Evolutionary conservation across 2,888 invertebrate genomes (phyloP).

Genomic region (Osmoderma eremita): DNA sequence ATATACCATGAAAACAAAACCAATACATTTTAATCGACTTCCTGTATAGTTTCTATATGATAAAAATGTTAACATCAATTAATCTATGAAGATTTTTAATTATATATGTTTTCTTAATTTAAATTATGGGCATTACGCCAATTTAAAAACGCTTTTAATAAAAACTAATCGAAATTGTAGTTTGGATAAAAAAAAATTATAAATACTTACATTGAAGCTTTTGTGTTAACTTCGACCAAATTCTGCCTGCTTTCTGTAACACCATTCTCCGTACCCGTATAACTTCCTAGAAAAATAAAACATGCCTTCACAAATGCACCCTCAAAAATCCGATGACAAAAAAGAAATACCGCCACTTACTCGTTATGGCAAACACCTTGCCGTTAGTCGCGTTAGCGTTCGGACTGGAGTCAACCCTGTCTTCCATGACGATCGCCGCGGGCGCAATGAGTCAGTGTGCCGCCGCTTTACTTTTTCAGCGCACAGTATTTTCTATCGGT

Average conservation of each 20-base stretch:
- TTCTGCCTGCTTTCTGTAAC: slow-evolving; percentile 46
- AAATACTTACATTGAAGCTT: slow-evolving; percentile 64
- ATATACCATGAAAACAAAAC: too few species aligned
- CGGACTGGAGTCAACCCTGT: slow-evolving; percentile 21
- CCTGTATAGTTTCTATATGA: too few species aligned
- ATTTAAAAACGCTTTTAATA: not conserved
- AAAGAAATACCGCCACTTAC: slow-evolving; percentile 36
- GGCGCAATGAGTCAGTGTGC: not conserved
- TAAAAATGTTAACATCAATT: too few species aligned
- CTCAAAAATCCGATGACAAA: not conserved
- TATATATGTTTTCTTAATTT: too few species aligned
- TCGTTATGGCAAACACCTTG: slow-evolving; percentile 39
- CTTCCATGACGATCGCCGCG: slow-evolving; percentile 19
- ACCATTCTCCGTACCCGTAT: slow-evolving; percentile 30
- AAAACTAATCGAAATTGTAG: slow-evolving; percentile 9
- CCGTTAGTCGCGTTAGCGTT: slow-evolving; percentile 33
- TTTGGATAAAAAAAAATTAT: slow-evolving; percentile 26
- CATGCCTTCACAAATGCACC: not conserved
- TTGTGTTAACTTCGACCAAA: slow-evolving; percentile 66
- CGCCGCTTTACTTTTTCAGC: slow-evolving; percentile 3
- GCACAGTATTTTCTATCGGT: not conserved
- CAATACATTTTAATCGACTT: too few species aligned
- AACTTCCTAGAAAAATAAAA: slow-evolving; percentile 20
- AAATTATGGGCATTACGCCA: too few species aligned
- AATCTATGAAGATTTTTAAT: too few species aligned